phyloP scores from a whole-genome alignment of 2,888 invertebrate genomes.

The Acanthococcus lagerstroemiae region DNA sequence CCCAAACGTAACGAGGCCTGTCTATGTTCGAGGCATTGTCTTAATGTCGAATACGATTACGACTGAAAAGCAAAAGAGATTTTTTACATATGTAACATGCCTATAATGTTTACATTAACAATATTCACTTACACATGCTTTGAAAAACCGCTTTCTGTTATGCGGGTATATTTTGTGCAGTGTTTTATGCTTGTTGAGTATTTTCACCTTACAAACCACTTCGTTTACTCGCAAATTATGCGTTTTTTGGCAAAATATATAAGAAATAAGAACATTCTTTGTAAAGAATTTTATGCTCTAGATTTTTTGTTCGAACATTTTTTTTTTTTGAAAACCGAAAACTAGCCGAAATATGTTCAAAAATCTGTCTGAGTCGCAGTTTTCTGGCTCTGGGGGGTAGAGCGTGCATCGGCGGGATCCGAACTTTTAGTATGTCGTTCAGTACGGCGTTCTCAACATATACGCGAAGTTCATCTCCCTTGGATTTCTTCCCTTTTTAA shows the following conservation, averaged over 20 bases:
- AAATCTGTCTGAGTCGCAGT: background rate
- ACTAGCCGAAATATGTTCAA: background rate
- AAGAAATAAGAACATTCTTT: too few relatives aligned
- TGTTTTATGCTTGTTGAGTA: background rate
- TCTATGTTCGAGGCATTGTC: too few relatives aligned
- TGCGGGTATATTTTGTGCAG: background rate
- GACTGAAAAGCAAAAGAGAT: background rate
- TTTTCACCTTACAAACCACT: background rate
- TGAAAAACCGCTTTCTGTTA: background rate
- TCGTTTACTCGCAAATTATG: background rate
- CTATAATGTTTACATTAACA: too few relatives aligned
- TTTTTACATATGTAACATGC: too few relatives aligned
- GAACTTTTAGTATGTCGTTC: too few relatives aligned
- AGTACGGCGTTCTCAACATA: too few relatives aligned
- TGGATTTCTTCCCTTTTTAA: too few relatives aligned
- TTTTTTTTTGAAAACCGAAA: background rate
- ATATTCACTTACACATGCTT: background rate
- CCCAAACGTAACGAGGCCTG: background rate
- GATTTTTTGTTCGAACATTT: background rate
- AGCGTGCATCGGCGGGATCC: too few relatives aligned
- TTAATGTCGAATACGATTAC: background rate
- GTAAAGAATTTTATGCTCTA: too few relatives aligned
- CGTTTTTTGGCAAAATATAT: too few relatives aligned
- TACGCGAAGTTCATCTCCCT: too few relatives aligned
- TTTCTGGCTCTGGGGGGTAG: too few relatives aligned